phyloP scores from a whole-genome alignment of 2,797 vertebrate species.

The Notolabrus celidotus region DNA sequence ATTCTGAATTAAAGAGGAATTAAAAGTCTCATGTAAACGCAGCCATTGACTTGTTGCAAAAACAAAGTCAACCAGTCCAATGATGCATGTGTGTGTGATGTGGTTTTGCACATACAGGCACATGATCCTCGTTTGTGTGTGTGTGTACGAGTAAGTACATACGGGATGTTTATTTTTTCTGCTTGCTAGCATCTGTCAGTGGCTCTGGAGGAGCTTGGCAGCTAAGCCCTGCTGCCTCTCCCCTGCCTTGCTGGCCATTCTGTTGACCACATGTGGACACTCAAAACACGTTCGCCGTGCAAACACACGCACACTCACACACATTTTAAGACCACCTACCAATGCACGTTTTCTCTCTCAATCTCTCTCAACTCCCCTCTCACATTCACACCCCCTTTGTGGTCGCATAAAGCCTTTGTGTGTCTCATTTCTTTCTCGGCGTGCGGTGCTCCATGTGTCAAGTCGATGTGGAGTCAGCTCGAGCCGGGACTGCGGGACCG shows the following conservation, averaged over 20 bases:
- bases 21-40: no score
- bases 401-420: conserved; percentile 34
- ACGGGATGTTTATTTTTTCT: conserved; percentile 63
- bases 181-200: conserved; percentile 71
- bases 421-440: conserved; percentile 35
- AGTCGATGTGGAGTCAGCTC: conserved; percentile 50
- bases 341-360: conserved; percentile 9
- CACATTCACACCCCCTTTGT: conserved; percentile 4
- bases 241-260: conserved; percentile 32
- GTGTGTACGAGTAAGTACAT: conserved; percentile 35
- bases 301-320: conserved; percentile 1
- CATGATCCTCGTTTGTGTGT: conserved; percentile 24
- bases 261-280: conserved; percentile 25
- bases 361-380: conserved; percentile 19
- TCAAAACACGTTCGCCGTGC: conserved; percentile 4
- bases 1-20: no score
- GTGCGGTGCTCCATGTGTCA: conserved; percentile 55
- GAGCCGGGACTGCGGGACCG: conserved; percentile 39
- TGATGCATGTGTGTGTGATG: no score
- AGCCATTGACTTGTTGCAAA: no score
- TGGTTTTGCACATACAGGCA: no score
- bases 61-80: no score
- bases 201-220: conserved; percentile 54
- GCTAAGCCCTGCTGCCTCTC: conserved; percentile 56
- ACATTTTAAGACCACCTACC: background rate